These are phyloP conservation scores for Botrylloides violaceus DNA, from an alignment of 23 tunicate genomes.

Conservation along the genomic window DNA sequence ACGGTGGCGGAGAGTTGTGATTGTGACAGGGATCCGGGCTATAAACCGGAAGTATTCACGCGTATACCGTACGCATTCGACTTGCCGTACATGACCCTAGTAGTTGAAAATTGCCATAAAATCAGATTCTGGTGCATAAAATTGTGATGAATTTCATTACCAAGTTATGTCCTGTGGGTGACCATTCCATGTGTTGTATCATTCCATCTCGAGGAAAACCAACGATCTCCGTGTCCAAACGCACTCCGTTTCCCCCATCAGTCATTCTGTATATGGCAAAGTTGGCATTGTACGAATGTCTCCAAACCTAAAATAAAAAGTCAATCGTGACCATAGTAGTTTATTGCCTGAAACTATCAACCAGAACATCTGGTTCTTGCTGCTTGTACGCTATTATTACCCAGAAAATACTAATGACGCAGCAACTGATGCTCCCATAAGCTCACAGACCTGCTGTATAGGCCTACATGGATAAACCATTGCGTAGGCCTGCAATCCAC, in stretches of 20 bases:
- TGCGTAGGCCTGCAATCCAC: no score
- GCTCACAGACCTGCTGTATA: no score
- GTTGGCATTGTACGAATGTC: slow-evolving; percentile 84
- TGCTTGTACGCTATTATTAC: no score
- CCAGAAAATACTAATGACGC: no score
- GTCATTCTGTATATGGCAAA: slow-evolving; percentile 38
- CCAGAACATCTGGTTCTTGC: no score
- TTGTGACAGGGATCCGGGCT: not conserved
- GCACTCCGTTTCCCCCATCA: slow-evolving; percentile 9
- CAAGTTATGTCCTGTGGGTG: slow-evolving; percentile 68
- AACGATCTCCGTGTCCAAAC: not conserved
- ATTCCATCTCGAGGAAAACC: slow-evolving; percentile 30
- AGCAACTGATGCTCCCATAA: no score
- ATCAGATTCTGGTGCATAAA: not conserved
- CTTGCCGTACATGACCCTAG: not conserved
- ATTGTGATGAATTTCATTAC: no score
- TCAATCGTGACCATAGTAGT: not conserved
- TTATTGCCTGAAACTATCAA: no score
- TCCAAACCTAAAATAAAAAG: slow-evolving; percentile 64
- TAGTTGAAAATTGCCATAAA: not conserved
- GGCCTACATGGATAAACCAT: no score
- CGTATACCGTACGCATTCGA: not conserved
- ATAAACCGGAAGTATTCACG: not conserved
- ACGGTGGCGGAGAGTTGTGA: not conserved
- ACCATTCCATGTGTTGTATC: slow-evolving; percentile 80